phyloP scores from a whole-genome alignment of 2,113 vertebrate genomes.

The Cardinalis cardinalis region DNA sequence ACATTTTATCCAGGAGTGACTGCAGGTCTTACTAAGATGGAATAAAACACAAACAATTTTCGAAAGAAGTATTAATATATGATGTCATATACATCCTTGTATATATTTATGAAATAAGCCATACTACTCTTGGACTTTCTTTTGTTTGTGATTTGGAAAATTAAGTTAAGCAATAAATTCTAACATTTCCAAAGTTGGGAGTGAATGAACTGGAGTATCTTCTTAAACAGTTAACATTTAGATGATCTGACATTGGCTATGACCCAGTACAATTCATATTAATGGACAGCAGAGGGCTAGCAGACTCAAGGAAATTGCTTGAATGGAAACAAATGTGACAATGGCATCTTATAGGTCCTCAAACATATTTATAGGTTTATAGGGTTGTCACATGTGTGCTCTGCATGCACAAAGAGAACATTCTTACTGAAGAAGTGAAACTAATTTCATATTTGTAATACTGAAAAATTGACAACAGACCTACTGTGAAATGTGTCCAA shows the following conservation, averaged over 20 bases:
- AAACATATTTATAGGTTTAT: background rate
- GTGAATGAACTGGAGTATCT: background rate
- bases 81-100: background rate
- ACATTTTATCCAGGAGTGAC: background rate
- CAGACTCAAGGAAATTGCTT: background rate
- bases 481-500: fast-evolving
- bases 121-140: background rate
- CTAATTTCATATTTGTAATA: background rate
- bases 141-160: background rate
- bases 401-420: background rate
- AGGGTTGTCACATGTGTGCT: background rate
- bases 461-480: background rate
- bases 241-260: background rate
- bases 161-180: background rate
- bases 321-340: background rate
- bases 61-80: background rate
- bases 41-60: background rate
- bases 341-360: background rate
- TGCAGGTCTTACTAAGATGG: background rate
- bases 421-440: background rate
- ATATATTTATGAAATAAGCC: background rate
- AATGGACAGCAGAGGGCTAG: background rate
- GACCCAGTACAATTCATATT: background rate
- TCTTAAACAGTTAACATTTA: background rate
- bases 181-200: background rate